phyloP scores from a whole-genome alignment of 1,140 invertebrate genomes.

The Pseudobourletiella spinata region DNA sequence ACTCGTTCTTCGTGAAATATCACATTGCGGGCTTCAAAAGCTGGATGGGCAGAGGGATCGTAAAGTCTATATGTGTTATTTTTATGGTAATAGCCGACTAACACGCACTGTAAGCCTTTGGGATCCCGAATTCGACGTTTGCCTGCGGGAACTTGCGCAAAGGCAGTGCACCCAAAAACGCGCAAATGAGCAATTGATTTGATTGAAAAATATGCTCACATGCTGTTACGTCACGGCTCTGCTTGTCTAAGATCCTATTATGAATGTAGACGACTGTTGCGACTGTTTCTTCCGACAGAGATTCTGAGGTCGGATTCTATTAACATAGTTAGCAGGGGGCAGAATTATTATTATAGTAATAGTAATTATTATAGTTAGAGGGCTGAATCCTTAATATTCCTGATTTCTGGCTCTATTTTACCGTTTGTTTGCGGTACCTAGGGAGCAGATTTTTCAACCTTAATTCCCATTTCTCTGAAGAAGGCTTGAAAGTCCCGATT shows the following conservation, averaged over 20 bases:
- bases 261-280: slow-evolving; percentile 41
- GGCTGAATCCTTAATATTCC: slow-evolving; percentile 37
- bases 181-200: background rate
- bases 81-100: background rate
- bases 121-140: background rate
- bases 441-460: slow-evolving; percentile 43
- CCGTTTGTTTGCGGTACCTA: slow-evolving; percentile 47
- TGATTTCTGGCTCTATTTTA: slow-evolving; percentile 44
- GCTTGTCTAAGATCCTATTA: slow-evolving; percentile 34
- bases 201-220: background rate
- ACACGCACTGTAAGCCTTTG: background rate
- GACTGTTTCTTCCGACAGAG: slow-evolving; percentile 45
- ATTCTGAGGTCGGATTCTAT: slow-evolving; percentile 38
- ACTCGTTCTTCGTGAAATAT: background rate
- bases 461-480: slow-evolving; percentile 39
- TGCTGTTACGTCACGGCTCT: background rate
- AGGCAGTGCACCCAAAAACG: no score
- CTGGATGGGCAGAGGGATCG: background rate
- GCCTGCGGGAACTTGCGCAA: background rate
- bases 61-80: background rate
- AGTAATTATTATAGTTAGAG: no score
- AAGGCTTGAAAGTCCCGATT: slow-evolving; percentile 18
- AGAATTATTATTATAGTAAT: no score
- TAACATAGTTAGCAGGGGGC: slow-evolving; percentile 35
- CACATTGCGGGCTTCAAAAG: background rate